Evolutionary conservation across 2,888 invertebrate genomes (phyloP), one percentile per base, ranked within the genome.

Genomic region (Cephalotes varians): DNA sequence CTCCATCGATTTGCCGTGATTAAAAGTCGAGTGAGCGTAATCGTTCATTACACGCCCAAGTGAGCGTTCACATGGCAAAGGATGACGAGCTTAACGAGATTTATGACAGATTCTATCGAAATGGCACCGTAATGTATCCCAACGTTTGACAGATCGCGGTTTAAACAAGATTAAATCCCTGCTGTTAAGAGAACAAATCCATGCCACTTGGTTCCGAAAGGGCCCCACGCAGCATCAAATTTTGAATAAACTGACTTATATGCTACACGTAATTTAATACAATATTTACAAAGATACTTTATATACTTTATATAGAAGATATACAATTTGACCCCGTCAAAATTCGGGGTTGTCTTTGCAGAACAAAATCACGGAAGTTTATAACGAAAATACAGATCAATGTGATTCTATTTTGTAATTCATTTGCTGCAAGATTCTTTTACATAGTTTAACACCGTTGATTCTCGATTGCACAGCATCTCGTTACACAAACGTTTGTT

Each of bases 101-200:
- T 87, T 88, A 81, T 51, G 87, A 79, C 81, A 82, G 60, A 81
- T 87, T 79, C 82, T 84, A 80, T 69, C 69, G 73, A 44, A 84
- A 88, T 84, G 81, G 64, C 73, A 80, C 67, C 60, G 71, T 85
- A 88, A 86, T 62, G 79, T 88, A 56, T 77, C 49, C 10, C 21
- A 83, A 71, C 79, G 69, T 71, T 62, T 87, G 88, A 88, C 85
- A 84, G 85, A 87, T 88, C 28, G 49, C 69, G 64, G 64, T 51
- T 82, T 80, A 77, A 80, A 44, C 81, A 81, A 37, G 25, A 65
- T 81, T 69, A 54, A 77, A 54, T 64, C 62, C 9, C 6, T 67
- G 18, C 37, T 51, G 15, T 67, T 40, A 77, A 44, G 12, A 25
- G 18, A 60, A 67, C 31, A 67, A 31, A 77, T 67, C 12, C 49